These are phyloP conservation scores for Halcyon senegalensis DNA, from an alignment of 2,113 vertebrate species.

Conservation along the genomic window DNA sequence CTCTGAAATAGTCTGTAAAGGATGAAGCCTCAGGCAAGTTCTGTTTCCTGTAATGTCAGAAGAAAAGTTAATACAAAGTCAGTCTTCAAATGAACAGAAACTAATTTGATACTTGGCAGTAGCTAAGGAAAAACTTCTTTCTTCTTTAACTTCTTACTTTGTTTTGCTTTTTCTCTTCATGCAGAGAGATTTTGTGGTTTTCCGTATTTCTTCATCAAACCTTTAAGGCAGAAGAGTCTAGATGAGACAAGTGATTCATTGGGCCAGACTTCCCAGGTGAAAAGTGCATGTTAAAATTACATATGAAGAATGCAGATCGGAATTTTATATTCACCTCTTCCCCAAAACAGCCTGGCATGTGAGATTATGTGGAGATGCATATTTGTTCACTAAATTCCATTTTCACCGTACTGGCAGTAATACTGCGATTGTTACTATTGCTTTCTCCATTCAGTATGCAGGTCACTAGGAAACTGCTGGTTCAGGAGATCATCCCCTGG, in stretches of 20 bases:
- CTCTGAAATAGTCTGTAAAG: slow-evolving; percentile 70
- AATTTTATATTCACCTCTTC: slow-evolving; percentile 21
- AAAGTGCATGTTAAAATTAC: slow-evolving; percentile 16
- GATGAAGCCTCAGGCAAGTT: slow-evolving; percentile 73
- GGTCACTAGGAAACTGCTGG: slow-evolving; percentile 39
- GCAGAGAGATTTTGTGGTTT: slow-evolving; percentile 16
- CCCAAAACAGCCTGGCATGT: neutral
- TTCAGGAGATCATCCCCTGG: slow-evolving; percentile 44
- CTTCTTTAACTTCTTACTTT: slow-evolving; percentile 39
- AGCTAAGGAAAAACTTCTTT: slow-evolving; percentile 56
- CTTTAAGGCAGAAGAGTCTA: slow-evolving; percentile 10
- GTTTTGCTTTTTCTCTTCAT: slow-evolving; percentile 31
- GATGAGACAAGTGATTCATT: slow-evolving; percentile 34
- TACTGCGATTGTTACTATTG: neutral
- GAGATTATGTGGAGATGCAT: neutral
- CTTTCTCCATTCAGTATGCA: slow-evolving; percentile 11
- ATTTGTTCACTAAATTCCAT: slow-evolving; percentile 23
- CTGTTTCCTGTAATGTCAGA: slow-evolving; percentile 73
- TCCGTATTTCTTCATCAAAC: slow-evolving; percentile 5
- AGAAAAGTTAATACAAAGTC: slow-evolving; percentile 74
- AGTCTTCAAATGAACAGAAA: slow-evolving; percentile 77
- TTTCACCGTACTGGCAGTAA: slow-evolving; percentile 10
- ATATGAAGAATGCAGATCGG: slow-evolving; percentile 16
- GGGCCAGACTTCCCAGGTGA: slow-evolving; percentile 11
- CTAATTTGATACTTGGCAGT: slow-evolving; percentile 75